A percentile compares a stretch with the other conserved stretches of the same genome.
Conservation (phyloP, 2,797 vertebrate species). For the Anguilla anguilla region DNA sequence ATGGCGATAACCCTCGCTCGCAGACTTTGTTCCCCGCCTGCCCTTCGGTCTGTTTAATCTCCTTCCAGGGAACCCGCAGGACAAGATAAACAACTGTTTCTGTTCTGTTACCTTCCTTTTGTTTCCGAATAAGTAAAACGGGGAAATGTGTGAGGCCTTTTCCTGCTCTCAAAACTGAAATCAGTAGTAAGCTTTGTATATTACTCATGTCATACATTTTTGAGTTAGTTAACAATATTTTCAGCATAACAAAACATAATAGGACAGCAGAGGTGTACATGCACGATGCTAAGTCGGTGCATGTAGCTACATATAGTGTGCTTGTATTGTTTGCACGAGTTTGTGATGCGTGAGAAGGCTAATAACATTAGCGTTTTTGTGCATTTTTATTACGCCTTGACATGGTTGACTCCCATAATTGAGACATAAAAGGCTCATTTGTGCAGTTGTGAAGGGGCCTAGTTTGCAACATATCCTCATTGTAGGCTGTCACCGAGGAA, state of each 20-base stretch:
- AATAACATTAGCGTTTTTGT: not conserved
- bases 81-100: constrained; percentile 3
- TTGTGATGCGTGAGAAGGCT: not conserved
- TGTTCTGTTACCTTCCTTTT: not conserved
- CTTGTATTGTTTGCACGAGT: not conserved
- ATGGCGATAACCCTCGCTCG: not conserved
- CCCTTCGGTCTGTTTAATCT: constrained; percentile 9
- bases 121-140: not conserved
- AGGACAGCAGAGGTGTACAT: not conserved
- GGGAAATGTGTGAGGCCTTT: not conserved
- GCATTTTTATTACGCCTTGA: not conserved
- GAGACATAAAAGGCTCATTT: constrained; percentile 28
- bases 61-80: not conserved
- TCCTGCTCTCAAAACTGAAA: not conserved
- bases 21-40: not conserved
- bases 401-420: constrained; percentile 17
- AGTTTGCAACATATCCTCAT: constrained; percentile 15
- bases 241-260: constrained; percentile 35
- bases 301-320: not conserved
- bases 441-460: constrained; percentile 8
- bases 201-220: not conserved
- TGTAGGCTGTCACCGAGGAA: constrained; percentile 7
- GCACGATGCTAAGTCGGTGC: not conserved
- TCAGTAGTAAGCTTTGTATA: not conserved
- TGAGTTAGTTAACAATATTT: not conserved